phyloP scores from a whole-genome alignment of 2,113 vertebrate genomes.

The Conger conger region DNA sequence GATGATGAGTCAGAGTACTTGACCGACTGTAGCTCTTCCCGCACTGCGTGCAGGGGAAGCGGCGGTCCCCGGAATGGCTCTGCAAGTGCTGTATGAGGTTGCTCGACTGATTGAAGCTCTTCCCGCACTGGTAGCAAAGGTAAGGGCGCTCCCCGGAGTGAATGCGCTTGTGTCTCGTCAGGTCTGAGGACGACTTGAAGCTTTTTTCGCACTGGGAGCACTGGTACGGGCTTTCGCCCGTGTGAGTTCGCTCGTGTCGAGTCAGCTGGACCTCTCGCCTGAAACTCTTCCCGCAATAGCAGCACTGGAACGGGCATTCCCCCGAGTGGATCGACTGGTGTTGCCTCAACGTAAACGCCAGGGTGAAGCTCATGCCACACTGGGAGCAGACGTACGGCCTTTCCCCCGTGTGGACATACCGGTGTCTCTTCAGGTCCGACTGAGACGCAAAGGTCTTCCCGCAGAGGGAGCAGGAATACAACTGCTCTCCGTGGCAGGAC shows the following conservation, averaged over 20 bases:
- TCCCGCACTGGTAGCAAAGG: slow-evolving; percentile 33
- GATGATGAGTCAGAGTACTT: slow-evolving; percentile 34
- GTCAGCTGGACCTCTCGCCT: slow-evolving; percentile 68
- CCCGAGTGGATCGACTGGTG: slow-evolving; percentile 49
- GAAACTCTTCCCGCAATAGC: slow-evolving; percentile 47
- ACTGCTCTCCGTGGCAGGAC: slow-evolving; percentile 20
- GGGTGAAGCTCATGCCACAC: slow-evolving; percentile 52
- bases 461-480: slow-evolving; percentile 57
- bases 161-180: slow-evolving; percentile 35
- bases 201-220: slow-evolving; percentile 24
- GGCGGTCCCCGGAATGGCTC: slow-evolving; percentile 40
- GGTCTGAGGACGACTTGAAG: slow-evolving; percentile 31
- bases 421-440: slow-evolving; percentile 38
- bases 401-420: slow-evolving; percentile 50
- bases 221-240: not conserved
- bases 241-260: slow-evolving; percentile 72
- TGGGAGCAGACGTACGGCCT: slow-evolving; percentile 48
- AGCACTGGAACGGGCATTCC: slow-evolving; percentile 49
- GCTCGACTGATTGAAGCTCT: slow-evolving; percentile 29
- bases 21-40: slow-evolving; percentile 32
- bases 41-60: slow-evolving; percentile 37
- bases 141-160: slow-evolving; percentile 45
- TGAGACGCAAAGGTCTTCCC: slow-evolving; percentile 49
- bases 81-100: not conserved
- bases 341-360: slow-evolving; percentile 42